Conservation (phyloP, 2,888 invertebrate species). For the Dyspetes luteomarginatus region DNA sequence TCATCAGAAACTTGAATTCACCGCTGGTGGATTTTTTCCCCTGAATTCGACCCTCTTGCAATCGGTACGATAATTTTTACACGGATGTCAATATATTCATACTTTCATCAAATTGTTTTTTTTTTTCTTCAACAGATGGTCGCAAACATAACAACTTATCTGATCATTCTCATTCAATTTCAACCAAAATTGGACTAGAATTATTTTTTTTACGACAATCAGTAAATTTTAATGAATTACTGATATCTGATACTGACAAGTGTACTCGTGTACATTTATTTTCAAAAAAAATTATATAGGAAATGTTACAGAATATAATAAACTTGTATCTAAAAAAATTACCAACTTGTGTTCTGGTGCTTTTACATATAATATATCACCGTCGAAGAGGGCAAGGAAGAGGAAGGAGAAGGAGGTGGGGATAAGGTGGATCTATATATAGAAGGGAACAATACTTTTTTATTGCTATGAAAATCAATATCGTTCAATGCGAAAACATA, state of each 20-base stretch:
- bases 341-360: too few relatives aligned
- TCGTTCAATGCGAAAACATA: too few relatives aligned
- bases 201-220: background rate
- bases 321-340: slow-evolving; percentile 80
- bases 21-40: slow-evolving; percentile 74
- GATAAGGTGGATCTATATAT: too few relatives aligned
- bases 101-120: too few relatives aligned
- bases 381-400: too few relatives aligned
- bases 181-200: slow-evolving; percentile 56
- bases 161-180: slow-evolving; percentile 74
- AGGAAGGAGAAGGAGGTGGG: too few relatives aligned
- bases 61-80: slow-evolving; percentile 67
- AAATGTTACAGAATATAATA: slow-evolving; percentile 72
- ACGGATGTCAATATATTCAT: too few relatives aligned
- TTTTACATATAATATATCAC: too few relatives aligned
- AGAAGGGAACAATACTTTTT: too few relatives aligned
- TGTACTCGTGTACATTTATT: background rate
- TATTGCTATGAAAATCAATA: too few relatives aligned
- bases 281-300: slow-evolving; percentile 21
- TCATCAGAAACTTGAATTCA: slow-evolving; percentile 74
- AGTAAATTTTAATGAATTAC: background rate
- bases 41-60: slow-evolving; percentile 76
- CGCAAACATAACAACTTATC: slow-evolving; percentile 68
- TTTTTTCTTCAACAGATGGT: too few relatives aligned
- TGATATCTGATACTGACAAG: too few relatives aligned